A percentile compares a stretch with the other conserved stretches of the same genome.
phyloP scores from a whole-genome alignment of 2,113 vertebrate genomes.

The Cyphomyrus discorhynchus region DNA sequence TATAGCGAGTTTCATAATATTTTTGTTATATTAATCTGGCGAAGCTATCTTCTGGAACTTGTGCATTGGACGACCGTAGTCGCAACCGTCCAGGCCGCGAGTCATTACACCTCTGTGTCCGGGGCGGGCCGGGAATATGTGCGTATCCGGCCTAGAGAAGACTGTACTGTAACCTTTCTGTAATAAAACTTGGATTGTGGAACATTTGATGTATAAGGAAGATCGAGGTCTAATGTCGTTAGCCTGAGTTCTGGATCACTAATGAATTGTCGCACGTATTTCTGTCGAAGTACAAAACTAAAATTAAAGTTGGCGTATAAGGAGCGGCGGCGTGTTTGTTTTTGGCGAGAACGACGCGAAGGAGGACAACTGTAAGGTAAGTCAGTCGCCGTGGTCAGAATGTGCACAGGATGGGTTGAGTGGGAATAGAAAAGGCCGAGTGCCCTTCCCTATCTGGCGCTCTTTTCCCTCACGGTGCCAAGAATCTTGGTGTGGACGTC shows the following conservation, averaged over 20 bases:
- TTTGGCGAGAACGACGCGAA: neutral
- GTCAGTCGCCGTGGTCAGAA: neutral
- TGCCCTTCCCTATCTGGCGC: neutral
- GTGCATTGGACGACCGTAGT: constrained; percentile 1
- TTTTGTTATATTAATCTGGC: constrained; percentile 33
- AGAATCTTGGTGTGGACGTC: neutral
- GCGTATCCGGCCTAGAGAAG: constrained; percentile 50
- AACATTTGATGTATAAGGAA: constrained; percentile 55
- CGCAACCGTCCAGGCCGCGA: neutral
- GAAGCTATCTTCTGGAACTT: constrained; percentile 26
- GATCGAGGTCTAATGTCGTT: constrained; percentile 40
- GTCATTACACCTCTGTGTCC: neutral
- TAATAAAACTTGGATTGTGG: constrained; percentile 58
- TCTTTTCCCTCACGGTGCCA: too few relatives aligned
- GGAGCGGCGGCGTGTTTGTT: neutral
- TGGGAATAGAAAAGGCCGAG: neutral
- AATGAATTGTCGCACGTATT: constrained; percentile 54
- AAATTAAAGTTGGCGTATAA: constrained; percentile 50
- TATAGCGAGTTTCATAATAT: constrained; percentile 20
- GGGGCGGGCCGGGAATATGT: constrained; percentile 37
- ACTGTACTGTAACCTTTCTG: constrained; percentile 55
- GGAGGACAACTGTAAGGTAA: neutral
- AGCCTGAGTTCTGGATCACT: constrained; percentile 39
- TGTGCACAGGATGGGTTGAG: neutral
- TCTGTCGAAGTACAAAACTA: constrained; percentile 56